A percentile compares a stretch with the other conserved stretches of the same genome.
phyloP scores from a whole-genome alignment of 2,797 vertebrate species.

The Syndactyla subalaris region DNA sequence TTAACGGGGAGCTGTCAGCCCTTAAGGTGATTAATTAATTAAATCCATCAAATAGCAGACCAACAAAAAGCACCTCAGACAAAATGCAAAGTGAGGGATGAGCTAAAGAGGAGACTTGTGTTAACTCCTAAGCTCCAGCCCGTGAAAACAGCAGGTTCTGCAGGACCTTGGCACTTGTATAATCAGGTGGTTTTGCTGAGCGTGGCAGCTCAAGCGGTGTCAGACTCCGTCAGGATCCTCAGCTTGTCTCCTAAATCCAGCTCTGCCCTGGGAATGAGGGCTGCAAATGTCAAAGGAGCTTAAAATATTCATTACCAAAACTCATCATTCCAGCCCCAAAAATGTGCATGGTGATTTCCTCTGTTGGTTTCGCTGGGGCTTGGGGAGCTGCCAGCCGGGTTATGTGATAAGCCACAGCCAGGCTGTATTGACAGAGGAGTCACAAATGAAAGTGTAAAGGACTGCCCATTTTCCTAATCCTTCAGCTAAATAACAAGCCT shows the following conservation, averaged over 20 bases:
- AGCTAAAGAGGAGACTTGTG: not conserved
- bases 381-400: not conserved
- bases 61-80: not conserved
- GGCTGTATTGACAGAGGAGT: not conserved
- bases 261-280: not conserved
- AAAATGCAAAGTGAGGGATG: not conserved
- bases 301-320: constrained; percentile 56
- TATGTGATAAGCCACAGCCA: constrained; percentile 12
- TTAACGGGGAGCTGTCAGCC: not conserved
- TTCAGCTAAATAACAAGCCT: not conserved
- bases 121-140: not conserved
- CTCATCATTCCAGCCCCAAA: not conserved
- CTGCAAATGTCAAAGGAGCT: constrained; percentile 32
- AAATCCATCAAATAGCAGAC: not conserved
- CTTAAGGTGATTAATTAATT: not conserved
- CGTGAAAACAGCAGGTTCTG: not conserved
- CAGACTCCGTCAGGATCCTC: not conserved
- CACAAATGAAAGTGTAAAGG: not conserved
- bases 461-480: not conserved
- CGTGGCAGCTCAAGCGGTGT: not conserved
- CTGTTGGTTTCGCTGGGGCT: not conserved
- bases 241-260: not conserved
- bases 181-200: not conserved
- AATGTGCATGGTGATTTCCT: constrained; percentile 21
- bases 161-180: not conserved